Conservation (phyloP, 2,888 invertebrate species). For the Calliopum simillimum region DNA sequence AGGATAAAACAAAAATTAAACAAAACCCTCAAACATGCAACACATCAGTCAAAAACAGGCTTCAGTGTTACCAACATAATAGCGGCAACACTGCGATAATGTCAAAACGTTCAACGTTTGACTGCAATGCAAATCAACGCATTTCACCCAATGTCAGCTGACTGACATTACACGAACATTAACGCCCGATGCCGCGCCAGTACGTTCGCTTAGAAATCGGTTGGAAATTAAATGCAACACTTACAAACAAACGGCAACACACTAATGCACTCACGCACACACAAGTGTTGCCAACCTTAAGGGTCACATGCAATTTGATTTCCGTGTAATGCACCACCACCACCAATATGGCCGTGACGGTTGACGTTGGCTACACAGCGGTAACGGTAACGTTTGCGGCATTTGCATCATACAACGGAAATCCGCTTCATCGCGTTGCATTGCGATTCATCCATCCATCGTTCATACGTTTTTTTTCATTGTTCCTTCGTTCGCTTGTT, state of each 20-base stretch:
- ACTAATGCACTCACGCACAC: no score
- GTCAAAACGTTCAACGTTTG: neutral
- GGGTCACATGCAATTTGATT: neutral
- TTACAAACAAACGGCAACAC: neutral
- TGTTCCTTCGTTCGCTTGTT: neutral
- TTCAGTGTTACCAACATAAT: neutral
- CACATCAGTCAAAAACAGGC: neutral
- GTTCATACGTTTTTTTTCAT: neutral
- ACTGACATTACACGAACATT: conserved; percentile 6
- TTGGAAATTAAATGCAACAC: conserved; percentile 13
- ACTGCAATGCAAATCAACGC: neutral
- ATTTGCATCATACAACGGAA: conserved; percentile 1
- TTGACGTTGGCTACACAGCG: neutral
- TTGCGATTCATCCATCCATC: neutral
- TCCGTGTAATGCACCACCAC: neutral
- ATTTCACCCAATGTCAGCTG: neutral
- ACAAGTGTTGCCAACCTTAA: neutral
- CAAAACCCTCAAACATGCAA: neutral
- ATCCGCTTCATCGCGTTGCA: conserved; percentile 25
- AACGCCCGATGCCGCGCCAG: neutral
- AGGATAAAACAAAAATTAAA: no score
- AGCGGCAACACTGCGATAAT: conserved; percentile 6
- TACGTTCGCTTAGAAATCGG: neutral
- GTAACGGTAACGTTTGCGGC: no score
- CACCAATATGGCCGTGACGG: conserved; percentile 2